phyloP scores from a whole-genome alignment of 2,113 vertebrate genomes.

The Cromileptes altivelis region DNA sequence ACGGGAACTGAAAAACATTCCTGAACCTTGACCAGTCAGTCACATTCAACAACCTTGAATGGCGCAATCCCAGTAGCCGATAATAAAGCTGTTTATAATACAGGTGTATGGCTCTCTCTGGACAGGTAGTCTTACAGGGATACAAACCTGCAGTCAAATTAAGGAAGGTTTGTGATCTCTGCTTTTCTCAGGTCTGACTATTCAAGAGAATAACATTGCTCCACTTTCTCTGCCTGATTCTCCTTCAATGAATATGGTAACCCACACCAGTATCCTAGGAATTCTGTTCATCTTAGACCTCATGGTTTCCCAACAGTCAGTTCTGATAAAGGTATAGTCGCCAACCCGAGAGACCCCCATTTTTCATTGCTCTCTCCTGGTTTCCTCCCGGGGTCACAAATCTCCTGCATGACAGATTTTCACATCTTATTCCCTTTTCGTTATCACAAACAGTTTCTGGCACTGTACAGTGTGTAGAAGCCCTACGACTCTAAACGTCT shows the following conservation, averaged over 20 bases:
- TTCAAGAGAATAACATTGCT: not conserved
- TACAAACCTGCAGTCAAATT: not conserved
- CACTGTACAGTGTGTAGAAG: too few species aligned
- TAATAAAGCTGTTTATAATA: constrained; percentile 3
- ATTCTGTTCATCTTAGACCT: not conserved
- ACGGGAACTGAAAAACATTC: not conserved
- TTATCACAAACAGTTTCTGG: too few species aligned
- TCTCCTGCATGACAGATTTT: too few species aligned
- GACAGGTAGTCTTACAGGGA: not conserved
- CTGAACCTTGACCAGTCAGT: not conserved
- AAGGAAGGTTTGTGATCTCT: not conserved
- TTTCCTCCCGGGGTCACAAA: too few species aligned
- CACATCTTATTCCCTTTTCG: too few species aligned
- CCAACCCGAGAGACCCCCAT: too few species aligned
- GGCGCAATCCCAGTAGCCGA: not conserved
- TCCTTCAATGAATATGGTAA: not conserved
- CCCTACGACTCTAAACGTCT: too few species aligned
- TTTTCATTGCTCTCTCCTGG: too few species aligned
- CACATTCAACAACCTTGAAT: not conserved
- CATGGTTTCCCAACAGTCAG: not conserved
- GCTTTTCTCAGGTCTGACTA: not conserved
- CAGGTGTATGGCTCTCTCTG: not conserved
- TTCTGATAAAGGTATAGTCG: not conserved
- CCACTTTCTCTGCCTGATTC: not conserved
- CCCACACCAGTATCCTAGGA: too few species aligned